Conservation (phyloP, 2,888 invertebrate genomes). For the Galeruca laticollis region DNA sequence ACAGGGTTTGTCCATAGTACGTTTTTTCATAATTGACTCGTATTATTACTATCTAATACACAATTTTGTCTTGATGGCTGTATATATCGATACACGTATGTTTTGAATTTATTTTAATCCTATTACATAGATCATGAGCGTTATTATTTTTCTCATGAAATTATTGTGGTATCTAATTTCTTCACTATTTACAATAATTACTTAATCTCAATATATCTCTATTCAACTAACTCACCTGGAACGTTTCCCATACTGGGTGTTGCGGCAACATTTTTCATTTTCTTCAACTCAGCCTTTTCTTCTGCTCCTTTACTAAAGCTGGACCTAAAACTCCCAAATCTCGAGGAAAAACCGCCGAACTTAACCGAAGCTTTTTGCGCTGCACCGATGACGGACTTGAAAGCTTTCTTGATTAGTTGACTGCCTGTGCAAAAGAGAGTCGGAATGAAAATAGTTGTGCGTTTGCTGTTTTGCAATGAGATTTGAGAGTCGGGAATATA, state of each 20-base stretch:
- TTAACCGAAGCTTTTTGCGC: conserved; percentile 53
- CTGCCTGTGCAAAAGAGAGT: conserved; percentile 53
- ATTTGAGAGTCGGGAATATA: neutral
- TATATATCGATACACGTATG: too few species aligned
- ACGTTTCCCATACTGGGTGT: conserved; percentile 30
- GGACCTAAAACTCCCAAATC: conserved; percentile 81
- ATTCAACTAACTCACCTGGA: conserved; percentile 40
- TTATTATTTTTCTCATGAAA: too few species aligned
- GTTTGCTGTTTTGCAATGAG: conserved; percentile 5
- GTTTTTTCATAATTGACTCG: too few species aligned
- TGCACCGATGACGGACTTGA: conserved; percentile 46
- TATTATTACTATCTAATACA: too few species aligned
- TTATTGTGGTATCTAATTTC: too few species aligned
- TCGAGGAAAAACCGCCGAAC: conserved; percentile 76
- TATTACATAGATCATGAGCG: too few species aligned
- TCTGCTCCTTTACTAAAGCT: conserved; percentile 72
- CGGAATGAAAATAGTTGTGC: conserved; percentile 38
- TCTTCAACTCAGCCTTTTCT: conserved; percentile 63
- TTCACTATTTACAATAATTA: too few species aligned
- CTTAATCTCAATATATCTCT: neutral
- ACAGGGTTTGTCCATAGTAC: too few species aligned
- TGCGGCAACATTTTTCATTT: conserved; percentile 55
- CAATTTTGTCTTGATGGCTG: too few species aligned
- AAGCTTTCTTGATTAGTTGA: conserved; percentile 56
- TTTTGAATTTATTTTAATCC: too few species aligned